Percentiles rank a stretch among this genome's conserved stretches.
These are phyloP conservation scores for Lophotis ruficrista DNA, from an alignment of 2,113 vertebrate species.

Conservation along the genomic window DNA sequence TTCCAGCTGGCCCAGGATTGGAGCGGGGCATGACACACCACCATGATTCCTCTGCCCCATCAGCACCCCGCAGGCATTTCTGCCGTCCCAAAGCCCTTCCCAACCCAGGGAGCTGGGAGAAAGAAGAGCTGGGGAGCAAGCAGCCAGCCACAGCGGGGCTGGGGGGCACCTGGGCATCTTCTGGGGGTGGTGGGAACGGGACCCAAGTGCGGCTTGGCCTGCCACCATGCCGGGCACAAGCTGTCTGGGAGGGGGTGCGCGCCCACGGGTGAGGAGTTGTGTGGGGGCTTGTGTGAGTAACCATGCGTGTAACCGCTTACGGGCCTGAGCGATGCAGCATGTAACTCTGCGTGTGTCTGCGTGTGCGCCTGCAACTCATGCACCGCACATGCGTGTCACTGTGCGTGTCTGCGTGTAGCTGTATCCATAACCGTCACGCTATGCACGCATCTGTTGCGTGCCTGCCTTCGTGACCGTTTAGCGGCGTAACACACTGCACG, in stretches of 20 bases:
- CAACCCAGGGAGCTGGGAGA: not conserved
- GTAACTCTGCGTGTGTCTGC: not conserved
- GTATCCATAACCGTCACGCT: accelerated
- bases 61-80: not conserved
- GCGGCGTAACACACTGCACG: accelerated
- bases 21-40: not conserved
- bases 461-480: not conserved
- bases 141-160: accelerated
- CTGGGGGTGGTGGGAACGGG: not conserved
- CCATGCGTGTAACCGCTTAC: not conserved
- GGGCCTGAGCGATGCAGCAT: accelerated
- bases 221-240: not conserved
- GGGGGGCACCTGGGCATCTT: not conserved
- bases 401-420: accelerated
- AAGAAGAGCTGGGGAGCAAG: not conserved
- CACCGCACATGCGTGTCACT: accelerated
- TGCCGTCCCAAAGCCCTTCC: not conserved
- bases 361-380: accelerated
- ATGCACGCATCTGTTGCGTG: accelerated
- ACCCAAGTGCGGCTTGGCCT: accelerated
- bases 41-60: accelerated
- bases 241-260: not conserved
- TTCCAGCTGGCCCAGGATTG: not conserved
- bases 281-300: not conserved
- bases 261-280: not conserved